phyloP scores from a whole-genome alignment of 2,113 vertebrate genomes.

The Microcebus murinus region DNA sequence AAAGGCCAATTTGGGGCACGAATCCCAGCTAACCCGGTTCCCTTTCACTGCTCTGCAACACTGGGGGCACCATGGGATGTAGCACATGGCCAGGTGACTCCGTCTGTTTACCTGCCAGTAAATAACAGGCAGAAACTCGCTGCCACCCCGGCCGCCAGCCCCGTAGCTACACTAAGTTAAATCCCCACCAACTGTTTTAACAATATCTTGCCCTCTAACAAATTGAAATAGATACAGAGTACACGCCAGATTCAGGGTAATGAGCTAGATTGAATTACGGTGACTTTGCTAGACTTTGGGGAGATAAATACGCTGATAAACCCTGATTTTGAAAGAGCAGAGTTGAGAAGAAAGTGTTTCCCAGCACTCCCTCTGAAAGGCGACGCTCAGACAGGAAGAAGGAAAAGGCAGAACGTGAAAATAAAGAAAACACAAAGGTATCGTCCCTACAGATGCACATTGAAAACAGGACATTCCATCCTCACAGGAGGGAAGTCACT shows the following conservation, averaged over 20 bases:
- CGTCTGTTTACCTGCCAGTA: not conserved
- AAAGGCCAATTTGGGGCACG: not conserved
- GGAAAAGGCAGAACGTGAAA: not conserved
- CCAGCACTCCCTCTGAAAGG: not conserved
- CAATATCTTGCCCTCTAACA: not conserved
- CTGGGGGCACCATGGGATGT: not conserved
- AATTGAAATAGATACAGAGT: not conserved
- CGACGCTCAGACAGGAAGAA: slow-evolving; percentile 49
- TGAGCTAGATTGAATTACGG: not conserved
- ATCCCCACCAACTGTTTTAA: not conserved
- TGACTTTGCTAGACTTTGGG: not conserved
- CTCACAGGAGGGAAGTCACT: not conserved
- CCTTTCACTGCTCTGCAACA: not conserved
- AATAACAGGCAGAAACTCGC: not conserved
- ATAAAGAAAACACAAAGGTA: not conserved
- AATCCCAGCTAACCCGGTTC: not conserved
- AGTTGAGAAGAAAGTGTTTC: not conserved
- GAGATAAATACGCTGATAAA: not conserved
- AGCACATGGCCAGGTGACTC: not conserved
- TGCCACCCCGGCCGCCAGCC: not conserved
- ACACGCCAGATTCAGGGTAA: not conserved
- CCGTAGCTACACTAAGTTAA: not conserved
- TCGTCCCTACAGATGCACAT: not conserved
- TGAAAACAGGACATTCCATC: not conserved
- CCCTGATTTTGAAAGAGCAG: not conserved